These are phyloP conservation scores for Scomber scombrus DNA, from an alignment of 2,113 vertebrate species.

Conservation along the genomic window DNA sequence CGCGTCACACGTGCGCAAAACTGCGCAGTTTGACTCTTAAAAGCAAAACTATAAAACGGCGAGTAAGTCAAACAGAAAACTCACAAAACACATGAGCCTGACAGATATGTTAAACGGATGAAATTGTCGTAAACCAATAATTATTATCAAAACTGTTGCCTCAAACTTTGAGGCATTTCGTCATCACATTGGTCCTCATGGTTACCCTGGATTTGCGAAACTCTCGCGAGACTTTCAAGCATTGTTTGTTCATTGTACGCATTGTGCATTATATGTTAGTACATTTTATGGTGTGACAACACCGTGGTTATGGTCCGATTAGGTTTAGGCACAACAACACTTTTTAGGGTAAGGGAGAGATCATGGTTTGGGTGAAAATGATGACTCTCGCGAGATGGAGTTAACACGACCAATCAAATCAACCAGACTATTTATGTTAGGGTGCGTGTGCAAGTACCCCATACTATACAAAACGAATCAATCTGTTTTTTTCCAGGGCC, in stretches of 20 bases:
- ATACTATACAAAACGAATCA: slow-evolving; percentile 27
- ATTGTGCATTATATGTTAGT: no score
- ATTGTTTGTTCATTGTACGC: no score
- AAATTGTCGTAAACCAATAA: background rate
- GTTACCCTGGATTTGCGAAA: no score
- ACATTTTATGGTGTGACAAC: no score
- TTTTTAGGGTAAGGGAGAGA: no score
- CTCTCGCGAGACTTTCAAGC: no score
- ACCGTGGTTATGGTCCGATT: no score
- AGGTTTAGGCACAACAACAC: no score
- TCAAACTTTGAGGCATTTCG: slow-evolving; percentile 39
- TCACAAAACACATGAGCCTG: accelerated
- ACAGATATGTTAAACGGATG: accelerated
- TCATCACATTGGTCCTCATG: slow-evolving; percentile 11
- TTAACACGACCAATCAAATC: background rate
- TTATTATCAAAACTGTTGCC: background rate
- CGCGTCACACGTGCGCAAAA: slow-evolving; percentile 42
- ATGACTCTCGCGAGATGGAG: no score
- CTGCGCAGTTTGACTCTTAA: slow-evolving; percentile 30
- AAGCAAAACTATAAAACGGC: background rate
- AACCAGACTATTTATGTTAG: slow-evolving; percentile 21
- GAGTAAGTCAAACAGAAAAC: background rate
- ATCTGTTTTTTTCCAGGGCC: accelerated
- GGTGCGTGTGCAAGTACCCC: background rate
- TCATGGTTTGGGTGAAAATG: no score